These are phyloP conservation scores for Sebastes cheni DNA, from an alignment of 2,797 vertebrate species.

Conservation along the genomic window DNA sequence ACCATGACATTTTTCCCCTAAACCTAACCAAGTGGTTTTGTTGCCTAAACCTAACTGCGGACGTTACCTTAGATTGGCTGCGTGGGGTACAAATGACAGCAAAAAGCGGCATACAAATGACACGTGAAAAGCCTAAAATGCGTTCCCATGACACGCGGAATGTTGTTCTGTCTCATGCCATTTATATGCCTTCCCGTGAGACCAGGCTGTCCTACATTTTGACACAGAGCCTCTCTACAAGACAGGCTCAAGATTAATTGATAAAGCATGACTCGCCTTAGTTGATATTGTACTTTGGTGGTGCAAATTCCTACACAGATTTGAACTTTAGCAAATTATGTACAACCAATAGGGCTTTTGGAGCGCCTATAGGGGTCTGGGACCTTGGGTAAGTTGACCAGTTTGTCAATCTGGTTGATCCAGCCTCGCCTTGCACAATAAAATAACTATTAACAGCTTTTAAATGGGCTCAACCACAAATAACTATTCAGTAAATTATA, in stretches of 20 bases:
- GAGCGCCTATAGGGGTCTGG: too few species aligned
- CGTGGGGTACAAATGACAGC: too few species aligned
- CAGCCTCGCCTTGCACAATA: not conserved
- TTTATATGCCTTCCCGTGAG: too few species aligned
- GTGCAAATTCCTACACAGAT: not conserved
- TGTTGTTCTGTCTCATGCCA: rapidly evolving
- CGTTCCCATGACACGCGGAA: too few species aligned
- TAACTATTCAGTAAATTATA: too few species aligned
- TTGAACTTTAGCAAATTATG: not conserved
- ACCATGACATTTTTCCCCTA: too few species aligned
- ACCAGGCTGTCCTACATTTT: not conserved
- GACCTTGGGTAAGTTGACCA: not conserved
- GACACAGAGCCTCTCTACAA: not conserved
- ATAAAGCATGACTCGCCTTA: not conserved
- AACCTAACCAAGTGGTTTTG: too few species aligned
- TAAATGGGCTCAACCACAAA: not conserved
- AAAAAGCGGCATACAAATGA: too few species aligned
- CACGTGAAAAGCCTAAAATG: too few species aligned
- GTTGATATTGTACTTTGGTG: not conserved
- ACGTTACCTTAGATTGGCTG: too few species aligned
- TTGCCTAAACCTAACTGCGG: too few species aligned
- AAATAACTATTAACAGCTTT: not conserved
- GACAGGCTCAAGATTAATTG: not conserved
- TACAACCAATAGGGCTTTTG: not conserved
- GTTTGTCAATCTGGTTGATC: not conserved